Evolutionary conservation across 2,888 invertebrate genomes (phyloP), one percentile per base, ranked within the genome.

Genomic region (Thecocarcelia acutangulata): DNA sequence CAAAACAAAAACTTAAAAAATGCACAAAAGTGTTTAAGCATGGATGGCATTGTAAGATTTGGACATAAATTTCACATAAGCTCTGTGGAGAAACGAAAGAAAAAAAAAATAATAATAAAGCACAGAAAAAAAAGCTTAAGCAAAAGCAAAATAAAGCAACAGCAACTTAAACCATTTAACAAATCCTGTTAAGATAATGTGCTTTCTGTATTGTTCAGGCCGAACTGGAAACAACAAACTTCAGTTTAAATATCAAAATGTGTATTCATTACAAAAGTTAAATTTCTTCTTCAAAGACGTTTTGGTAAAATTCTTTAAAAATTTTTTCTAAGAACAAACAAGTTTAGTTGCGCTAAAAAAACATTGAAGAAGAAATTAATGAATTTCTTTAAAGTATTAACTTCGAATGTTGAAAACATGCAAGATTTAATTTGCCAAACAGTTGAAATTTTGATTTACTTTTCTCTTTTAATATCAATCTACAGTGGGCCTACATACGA

Each of bases 21-120:
- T 52, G 33, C 59, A 59, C 28, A 44, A 61, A 76, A 76, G 52
- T 76, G 37, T 52, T 75, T 59, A 15, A 75, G 75, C 37, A 56
- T 76, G 48, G 69, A 56, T 76, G 48, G 69, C 59, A 54, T 72
- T 76, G 40, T 48, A 15, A 56, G 72, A 68, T 56, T 68, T 76
- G 11, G 44, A 72, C 76, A 81, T 81, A 76, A 76, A 80, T 80
- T 80, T 68, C 66, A 61, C 28, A 68, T 42, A 76, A 80, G 72
- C 61, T 76, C 2, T 59, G 50, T 58, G n/a, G 46, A 42, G 44
- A 15, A 12, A 17, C n/a, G 24, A 37, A 12, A 3, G 17, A 15
- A 19, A 40, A 50, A 40, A 21, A 11, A 11, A 33, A 24, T n/a
- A n/a, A n/a, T n/a, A n/a, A n/a, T n/a, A n/a, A n/a, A n/a, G n/a